Evolutionary conservation across 2,888 invertebrate genomes (phyloP).

Genomic region (Drosophila anceps): DNA sequence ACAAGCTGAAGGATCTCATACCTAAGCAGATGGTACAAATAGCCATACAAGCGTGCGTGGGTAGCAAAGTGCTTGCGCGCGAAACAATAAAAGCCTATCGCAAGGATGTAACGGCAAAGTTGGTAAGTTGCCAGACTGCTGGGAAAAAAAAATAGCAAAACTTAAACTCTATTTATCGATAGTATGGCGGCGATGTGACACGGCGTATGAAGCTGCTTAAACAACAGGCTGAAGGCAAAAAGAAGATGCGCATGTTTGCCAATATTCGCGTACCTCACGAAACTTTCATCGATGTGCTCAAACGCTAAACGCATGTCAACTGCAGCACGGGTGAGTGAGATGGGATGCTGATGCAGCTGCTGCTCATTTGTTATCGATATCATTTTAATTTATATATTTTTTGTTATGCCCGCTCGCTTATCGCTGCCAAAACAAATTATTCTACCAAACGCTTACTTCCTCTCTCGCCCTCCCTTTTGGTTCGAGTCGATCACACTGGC

Average conservation of each 20-base stretch:
- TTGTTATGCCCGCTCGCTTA: constrained; percentile 30
- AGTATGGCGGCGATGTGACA: constrained; percentile 97
- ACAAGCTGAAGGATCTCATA: constrained; percentile 92
- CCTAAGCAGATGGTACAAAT: constrained; percentile 95
- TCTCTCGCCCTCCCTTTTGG: not conserved
- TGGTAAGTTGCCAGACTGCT: constrained; percentile 88
- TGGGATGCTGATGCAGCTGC: constrained; percentile 13
- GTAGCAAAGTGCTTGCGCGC: constrained; percentile 92
- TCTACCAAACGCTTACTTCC: not conserved
- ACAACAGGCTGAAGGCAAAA: constrained; percentile 97
- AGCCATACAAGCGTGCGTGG: constrained; percentile 93
- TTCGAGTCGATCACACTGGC: constrained; percentile 33
- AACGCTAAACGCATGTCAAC: constrained; percentile 86
- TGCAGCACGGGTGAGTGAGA: constrained; percentile 36
- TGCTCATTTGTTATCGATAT: constrained; percentile 33
- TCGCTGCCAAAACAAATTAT: constrained; percentile 29
- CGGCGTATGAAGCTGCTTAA: constrained; percentile 95
- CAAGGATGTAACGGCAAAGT: constrained; percentile 97
- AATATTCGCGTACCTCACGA: constrained; percentile 96
- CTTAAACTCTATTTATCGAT: constrained; percentile 32
- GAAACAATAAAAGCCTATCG: constrained; percentile 94
- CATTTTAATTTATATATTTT: not conserved
- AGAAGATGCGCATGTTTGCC: constrained; percentile 95
- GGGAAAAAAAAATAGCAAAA: not conserved
- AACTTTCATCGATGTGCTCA: constrained; percentile 96